These are phyloP conservation scores for Leucopternis melanops DNA, from an alignment of 2,113 vertebrate species.

Conservation along the genomic window DNA sequence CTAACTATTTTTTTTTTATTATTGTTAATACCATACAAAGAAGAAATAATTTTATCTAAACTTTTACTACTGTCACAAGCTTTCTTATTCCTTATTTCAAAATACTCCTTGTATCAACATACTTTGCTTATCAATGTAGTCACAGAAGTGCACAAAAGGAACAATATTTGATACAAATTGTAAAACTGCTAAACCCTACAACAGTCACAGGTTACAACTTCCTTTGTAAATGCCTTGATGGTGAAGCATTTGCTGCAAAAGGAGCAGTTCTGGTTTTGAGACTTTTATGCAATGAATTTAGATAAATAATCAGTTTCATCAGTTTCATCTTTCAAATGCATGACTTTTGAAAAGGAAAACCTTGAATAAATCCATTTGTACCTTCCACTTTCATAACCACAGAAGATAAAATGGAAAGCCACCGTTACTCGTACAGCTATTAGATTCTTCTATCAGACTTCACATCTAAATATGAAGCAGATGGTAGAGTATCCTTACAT, in stretches of 20 bases:
- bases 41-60: not conserved
- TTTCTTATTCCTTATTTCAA: not conserved
- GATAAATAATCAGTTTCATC: not conserved
- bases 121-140: not conserved
- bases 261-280: not conserved
- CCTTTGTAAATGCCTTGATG: not conserved
- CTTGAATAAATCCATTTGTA: not conserved
- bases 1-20: not conserved
- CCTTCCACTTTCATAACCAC: not conserved
- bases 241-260: not conserved
- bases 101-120: not conserved
- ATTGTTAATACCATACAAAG: not conserved
- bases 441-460: not conserved
- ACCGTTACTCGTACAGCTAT: not conserved
- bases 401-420: not conserved
- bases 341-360: not conserved
- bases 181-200: not conserved
- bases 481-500: not conserved
- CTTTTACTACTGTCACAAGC: not conserved
- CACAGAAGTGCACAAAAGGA: not conserved
- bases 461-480: not conserved
- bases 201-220: not conserved
- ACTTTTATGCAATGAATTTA: not conserved
- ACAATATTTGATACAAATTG: not conserved
- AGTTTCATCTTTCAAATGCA: not conserved